Evolutionary conservation across 1,140 invertebrate genomes (phyloP).

Genomic region (Dryas iulia): DNA sequence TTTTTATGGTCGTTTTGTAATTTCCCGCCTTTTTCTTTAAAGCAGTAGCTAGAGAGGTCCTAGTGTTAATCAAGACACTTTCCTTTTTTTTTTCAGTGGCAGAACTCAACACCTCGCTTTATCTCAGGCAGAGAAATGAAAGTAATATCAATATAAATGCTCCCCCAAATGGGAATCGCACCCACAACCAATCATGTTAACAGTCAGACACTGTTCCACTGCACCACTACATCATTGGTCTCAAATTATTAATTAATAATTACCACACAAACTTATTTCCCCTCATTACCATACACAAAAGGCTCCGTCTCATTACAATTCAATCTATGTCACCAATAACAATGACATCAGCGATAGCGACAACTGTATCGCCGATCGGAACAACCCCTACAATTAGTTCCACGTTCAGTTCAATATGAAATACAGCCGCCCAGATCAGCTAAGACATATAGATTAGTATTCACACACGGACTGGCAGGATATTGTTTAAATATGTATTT

Average conservation of each 20-base stretch:
- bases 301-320: background rate
- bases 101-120: too few relatives aligned
- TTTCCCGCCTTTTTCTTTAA: too few relatives aligned
- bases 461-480: constrained; percentile 40
- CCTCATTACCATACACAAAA: background rate
- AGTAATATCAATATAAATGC: background rate
- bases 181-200: background rate
- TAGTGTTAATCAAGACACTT: too few relatives aligned
- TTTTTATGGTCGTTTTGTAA: too few relatives aligned
- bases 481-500: background rate
- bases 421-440: constrained; percentile 65
- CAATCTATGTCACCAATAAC: constrained; percentile 31
- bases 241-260: too few relatives aligned
- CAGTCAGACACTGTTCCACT: too few relatives aligned
- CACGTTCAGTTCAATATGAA: constrained; percentile 66
- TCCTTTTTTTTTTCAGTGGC: too few relatives aligned
- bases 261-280: too few relatives aligned
- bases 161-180: background rate
- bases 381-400: constrained; percentile 67
- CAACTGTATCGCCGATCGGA: constrained; percentile 54
- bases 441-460: constrained; percentile 73
- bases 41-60: too few relatives aligned
- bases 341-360: constrained; percentile 40
- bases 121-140: background rate
- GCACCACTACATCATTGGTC: too few relatives aligned